Conservation (phyloP, 2,797 vertebrate genomes). For the Synanceia verrucosa region DNA sequence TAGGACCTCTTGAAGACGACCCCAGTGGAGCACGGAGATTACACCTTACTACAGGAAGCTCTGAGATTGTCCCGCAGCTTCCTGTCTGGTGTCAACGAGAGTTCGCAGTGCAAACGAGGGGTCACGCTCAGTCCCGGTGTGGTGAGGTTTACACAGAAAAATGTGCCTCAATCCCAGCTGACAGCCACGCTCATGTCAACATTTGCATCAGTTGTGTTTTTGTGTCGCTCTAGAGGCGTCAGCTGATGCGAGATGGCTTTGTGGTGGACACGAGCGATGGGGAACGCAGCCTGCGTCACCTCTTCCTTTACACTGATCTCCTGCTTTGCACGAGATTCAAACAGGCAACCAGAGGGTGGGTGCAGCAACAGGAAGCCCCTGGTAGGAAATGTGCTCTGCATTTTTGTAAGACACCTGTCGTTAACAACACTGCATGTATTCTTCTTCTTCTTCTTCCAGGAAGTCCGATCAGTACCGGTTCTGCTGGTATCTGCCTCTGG, state of each 20-base stretch:
- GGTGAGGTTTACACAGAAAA: conserved; percentile 54
- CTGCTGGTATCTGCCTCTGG: conserved; percentile 82
- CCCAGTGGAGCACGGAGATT: conserved; percentile 72
- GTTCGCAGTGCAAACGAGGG: conserved; percentile 74
- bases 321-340: conserved; percentile 81
- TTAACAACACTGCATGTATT: neutral
- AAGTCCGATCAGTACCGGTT: conserved; percentile 82
- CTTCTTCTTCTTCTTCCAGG: conserved; percentile 46
- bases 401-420: fast-evolving
- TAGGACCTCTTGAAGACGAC: conserved; percentile 82
- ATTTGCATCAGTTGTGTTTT: neutral
- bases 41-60: conserved; percentile 69
- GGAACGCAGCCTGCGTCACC: conserved; percentile 76
- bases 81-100: conserved; percentile 83
- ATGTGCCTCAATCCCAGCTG: neutral
- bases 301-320: conserved; percentile 85
- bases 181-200: neutral
- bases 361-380: neutral
- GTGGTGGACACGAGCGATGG: conserved; percentile 76
- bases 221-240: conserved; percentile 69
- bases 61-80: conserved; percentile 82
- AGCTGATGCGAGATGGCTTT: conserved; percentile 83
- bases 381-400: conserved; percentile 10
- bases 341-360: conserved; percentile 72
- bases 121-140: conserved; percentile 80